phyloP scores from a whole-genome alignment of 1,140 invertebrate genomes.

The Nasonia giraulti region DNA sequence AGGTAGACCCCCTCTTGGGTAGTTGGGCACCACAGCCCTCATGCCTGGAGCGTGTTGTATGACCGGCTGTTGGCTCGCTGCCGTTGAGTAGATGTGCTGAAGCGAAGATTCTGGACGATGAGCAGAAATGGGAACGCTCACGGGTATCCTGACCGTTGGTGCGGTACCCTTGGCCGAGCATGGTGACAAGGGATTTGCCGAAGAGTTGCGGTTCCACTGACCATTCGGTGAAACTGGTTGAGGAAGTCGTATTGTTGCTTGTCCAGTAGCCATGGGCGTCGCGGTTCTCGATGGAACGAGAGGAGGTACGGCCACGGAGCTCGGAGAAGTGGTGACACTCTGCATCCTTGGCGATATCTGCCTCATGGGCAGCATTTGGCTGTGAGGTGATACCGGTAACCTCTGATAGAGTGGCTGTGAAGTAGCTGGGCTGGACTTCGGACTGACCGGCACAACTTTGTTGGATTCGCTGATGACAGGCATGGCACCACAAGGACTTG shows the following conservation, averaged over 20 bases:
- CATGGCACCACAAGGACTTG: conserved; percentile 54
- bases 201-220: conserved; percentile 65
- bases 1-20: conserved; percentile 68
- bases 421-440: conserved; percentile 56
- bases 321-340: conserved; percentile 50
- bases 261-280: conserved; percentile 62
- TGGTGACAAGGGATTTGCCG: conserved; percentile 54
- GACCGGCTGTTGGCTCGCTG: conserved; percentile 69
- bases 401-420: conserved; percentile 68
- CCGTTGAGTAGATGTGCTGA: conserved; percentile 70
- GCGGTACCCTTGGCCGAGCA: conserved; percentile 55
- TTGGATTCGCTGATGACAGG: conserved; percentile 55
- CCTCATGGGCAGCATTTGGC: conserved; percentile 64
- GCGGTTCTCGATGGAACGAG: conserved; percentile 60
- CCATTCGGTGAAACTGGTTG: conserved; percentile 69
- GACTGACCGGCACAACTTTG: conserved; percentile 58
- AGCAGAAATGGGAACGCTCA: conserved; percentile 65
- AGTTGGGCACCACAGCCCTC: conserved; percentile 66
- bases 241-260: conserved; percentile 60
- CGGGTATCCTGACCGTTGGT: conserved; percentile 62
- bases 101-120: conserved; percentile 62
- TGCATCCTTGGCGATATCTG: conserved; percentile 67
- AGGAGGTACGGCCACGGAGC: conserved; percentile 36
- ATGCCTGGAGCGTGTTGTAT: conserved; percentile 72
- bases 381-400: conserved; percentile 66